phyloP scores from a whole-genome alignment of 2,113 vertebrate genomes.

The Cyanistes caeruleus region DNA sequence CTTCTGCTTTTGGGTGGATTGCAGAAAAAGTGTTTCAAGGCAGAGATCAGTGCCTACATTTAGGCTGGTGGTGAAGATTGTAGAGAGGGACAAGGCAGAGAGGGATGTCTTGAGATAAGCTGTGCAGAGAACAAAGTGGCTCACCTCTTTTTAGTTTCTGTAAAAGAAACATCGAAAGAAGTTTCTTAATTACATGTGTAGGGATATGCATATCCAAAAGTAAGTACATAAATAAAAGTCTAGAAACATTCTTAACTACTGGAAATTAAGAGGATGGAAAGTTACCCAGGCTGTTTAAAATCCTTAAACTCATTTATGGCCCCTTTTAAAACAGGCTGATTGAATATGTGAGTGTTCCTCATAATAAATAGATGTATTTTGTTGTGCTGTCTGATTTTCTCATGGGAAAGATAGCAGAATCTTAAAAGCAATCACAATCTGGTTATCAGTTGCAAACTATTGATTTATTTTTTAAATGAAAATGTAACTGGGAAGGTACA shows the following conservation, averaged over 20 bases:
- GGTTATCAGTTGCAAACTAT: slow-evolving; percentile 52
- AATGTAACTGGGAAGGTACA: slow-evolving; percentile 38
- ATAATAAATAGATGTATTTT: slow-evolving; percentile 53
- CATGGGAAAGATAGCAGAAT: slow-evolving; percentile 16
- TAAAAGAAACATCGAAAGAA: neutral
- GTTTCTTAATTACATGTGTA: neutral
- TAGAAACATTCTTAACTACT: neutral
- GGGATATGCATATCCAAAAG: accelerated
- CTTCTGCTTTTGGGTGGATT: neutral
- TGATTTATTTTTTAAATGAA: slow-evolving; percentile 61
- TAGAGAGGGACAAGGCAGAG: neutral
- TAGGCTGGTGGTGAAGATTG: neutral
- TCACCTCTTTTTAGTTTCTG: neutral
- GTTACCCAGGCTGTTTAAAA: neutral
- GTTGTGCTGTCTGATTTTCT: slow-evolving; percentile 36
- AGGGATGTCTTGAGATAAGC: neutral
- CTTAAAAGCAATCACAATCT: slow-evolving; percentile 52
- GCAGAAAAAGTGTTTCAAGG: neutral
- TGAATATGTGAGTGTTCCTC: neutral
- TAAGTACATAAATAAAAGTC: neutral
- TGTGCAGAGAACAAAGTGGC: neutral
- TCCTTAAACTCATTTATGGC: neutral
- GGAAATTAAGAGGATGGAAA: neutral
- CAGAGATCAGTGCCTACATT: neutral
- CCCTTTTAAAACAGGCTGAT: neutral